phyloP scores from a whole-genome alignment of 2,888 invertebrate species.

The Hirudinaria manillensis region DNA sequence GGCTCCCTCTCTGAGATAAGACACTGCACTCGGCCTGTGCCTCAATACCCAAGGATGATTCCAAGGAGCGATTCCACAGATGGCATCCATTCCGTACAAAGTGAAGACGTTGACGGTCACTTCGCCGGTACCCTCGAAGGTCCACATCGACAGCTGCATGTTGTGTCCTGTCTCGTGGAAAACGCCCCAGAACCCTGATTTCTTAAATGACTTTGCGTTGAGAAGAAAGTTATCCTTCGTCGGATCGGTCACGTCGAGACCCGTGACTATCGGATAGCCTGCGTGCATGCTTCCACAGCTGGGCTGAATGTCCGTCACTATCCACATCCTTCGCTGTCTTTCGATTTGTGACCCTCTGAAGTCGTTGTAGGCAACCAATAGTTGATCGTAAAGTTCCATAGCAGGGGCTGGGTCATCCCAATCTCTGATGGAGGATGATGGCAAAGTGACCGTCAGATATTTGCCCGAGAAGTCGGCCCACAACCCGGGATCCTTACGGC shows the following conservation, averaged over 20 bases:
- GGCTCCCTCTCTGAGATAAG: conserved; percentile 36
- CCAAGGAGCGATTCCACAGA: conserved; percentile 37
- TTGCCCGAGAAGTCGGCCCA: conserved; percentile 42
- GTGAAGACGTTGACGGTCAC: conserved; percentile 43
- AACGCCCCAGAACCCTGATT: conserved; percentile 39
- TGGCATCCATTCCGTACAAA: conserved; percentile 40
- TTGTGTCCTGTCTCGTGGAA: conserved; percentile 45
- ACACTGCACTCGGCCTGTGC: conserved; percentile 12
- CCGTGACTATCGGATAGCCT: conserved; percentile 43
- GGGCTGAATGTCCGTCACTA: conserved; percentile 38
- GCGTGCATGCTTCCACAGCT: conserved; percentile 41
- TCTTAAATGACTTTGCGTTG: conserved; percentile 31
- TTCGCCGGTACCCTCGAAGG: conserved; percentile 40
- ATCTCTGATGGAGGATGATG: conserved; percentile 37
- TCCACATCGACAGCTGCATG: conserved; percentile 42
- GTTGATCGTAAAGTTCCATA: conserved; percentile 38
- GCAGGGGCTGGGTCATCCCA: conserved; percentile 34
- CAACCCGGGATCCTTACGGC: conserved; percentile 33
- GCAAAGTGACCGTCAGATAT: conserved; percentile 39
- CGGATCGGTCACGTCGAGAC: conserved; percentile 37
- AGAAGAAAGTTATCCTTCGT: conserved; percentile 34
- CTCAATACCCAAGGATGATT: conserved; percentile 38
- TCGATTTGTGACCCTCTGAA: conserved; percentile 35
- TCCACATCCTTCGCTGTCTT: conserved; percentile 33
- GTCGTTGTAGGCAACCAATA: conserved; percentile 37